Base-by-base conservation (phyloP, 53 echinoderm and acorn worm species). In the Antedon mediterranea region DNA sequence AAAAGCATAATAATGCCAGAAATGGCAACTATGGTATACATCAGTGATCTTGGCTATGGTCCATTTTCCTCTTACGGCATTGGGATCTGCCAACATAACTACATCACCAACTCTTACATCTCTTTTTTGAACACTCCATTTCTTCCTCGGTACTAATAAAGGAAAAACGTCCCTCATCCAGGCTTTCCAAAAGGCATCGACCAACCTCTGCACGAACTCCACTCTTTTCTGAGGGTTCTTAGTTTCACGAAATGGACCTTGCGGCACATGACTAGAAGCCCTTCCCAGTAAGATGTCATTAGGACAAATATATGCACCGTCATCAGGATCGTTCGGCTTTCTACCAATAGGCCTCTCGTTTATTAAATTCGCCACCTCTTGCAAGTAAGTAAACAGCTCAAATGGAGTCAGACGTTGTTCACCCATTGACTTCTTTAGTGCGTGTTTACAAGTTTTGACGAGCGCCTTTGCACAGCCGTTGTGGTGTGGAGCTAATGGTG, bases 401-500 rank as follows among this genome's bases (percentile, higher is more conserved):
- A 90, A 90, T 29, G 87, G 90, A 15, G 87, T 85, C 31, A 90
- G 77, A 42, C 28, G 32, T 31, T 87, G 87, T 29, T 87, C 85
- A n/a, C 90, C 90, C 18, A 90, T 82, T 42, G 87, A 87, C 72
- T 77, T 90, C 78, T 85, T 85, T 0, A 90, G 27, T 30, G 90
- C 85, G 32, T 34, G 44, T 41, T 90, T 90, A 34, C 74, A 79
- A 76, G 90, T 90, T 29, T 87, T 90, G 0, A 90, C 87, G 3
- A 90, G 81, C 14, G 85, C 37, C 37, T 90, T 87, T 23, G 87
- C 87, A 43, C 90, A 87, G 7, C 85, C 87, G 80, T 90, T 90
- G 30, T 90, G 90, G 43, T 87, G 90, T 5, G 90, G 90, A 18
- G 90, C 90, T 28, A 79, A 34, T 27, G 87, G 90, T 43, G 90